A percentile compares a stretch with the other conserved stretches of the same genome.
phyloP scores from a whole-genome alignment of 2,797 vertebrate species.

The Austrolebias charrua region DNA sequence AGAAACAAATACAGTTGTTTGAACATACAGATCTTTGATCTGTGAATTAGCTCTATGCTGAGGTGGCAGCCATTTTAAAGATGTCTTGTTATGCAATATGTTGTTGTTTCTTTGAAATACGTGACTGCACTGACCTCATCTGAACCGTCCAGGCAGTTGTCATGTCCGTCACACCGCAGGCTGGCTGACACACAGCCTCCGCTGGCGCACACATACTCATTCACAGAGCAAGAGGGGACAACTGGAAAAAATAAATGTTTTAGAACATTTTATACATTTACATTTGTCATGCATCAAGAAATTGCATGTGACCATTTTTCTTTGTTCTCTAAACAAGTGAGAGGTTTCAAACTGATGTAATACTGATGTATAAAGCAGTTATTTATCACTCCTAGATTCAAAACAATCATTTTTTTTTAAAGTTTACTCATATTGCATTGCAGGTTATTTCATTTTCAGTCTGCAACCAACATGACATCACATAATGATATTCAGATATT shows the following conservation, averaged over 20 bases:
- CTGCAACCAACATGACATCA: neutral
- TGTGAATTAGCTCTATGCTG: neutral
- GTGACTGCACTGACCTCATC: constrained; percentile 87
- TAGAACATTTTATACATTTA: neutral
- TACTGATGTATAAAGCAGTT: neutral
- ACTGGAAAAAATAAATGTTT: constrained; percentile 66
- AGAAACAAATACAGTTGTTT: neutral
- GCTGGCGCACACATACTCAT: constrained; percentile 91
- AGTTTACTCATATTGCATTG: neutral
- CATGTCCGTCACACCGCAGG: constrained; percentile 91
- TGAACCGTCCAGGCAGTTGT: constrained; percentile 94
- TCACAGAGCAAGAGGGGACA: constrained; percentile 91
- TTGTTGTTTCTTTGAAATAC: constrained; percentile 6
- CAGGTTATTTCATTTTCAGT: neutral
- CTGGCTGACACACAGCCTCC: constrained; percentile 92
- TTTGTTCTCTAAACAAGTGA: neutral
- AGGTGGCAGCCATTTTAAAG: neutral
- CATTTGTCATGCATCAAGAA: neutral
- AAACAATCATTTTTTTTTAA: too few relatives aligned
- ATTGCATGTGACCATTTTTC: constrained; percentile 1
- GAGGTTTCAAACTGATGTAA: neutral
- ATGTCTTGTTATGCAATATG: neutral
- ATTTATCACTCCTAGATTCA: too few relatives aligned
- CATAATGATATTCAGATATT: neutral
- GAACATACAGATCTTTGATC: neutral